phyloP scores from a whole-genome alignment of 2,797 vertebrate genomes.

The Pelobates cultripes region DNA sequence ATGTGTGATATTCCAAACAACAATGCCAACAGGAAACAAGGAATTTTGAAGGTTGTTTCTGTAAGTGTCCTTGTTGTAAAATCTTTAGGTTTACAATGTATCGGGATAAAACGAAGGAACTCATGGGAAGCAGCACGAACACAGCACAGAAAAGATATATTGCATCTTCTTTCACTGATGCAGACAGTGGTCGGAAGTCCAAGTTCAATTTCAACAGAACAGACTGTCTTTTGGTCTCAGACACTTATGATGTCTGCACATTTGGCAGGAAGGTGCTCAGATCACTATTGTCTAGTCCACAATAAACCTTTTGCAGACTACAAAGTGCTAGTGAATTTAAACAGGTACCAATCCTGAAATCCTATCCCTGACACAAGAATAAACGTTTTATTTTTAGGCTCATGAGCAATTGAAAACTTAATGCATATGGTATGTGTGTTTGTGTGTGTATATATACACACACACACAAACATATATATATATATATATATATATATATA shows the following conservation, averaged over 20 bases:
- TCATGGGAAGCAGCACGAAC: slow-evolving; percentile 11
- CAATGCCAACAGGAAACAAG: slow-evolving; percentile 45
- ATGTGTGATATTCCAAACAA: slow-evolving; percentile 32
- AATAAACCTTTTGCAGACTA: neutral
- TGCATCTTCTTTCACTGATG: slow-evolving; percentile 8
- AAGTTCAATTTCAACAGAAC: slow-evolving; percentile 50
- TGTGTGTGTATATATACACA: too few relatives aligned
- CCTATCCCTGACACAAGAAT: too few relatives aligned
- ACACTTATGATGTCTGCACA: slow-evolving; percentile 23
- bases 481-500: too few relatives aligned
- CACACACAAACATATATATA: too few relatives aligned
- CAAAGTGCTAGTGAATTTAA: neutral
- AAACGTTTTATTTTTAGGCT: too few relatives aligned
- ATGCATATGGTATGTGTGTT: too few relatives aligned
- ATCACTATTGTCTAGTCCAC: neutral
- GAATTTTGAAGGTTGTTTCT: slow-evolving; percentile 17
- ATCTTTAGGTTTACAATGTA: slow-evolving; percentile 41
- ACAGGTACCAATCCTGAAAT: neutral
- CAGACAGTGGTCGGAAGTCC: slow-evolving; percentile 51
- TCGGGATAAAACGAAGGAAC: slow-evolving; percentile 26
- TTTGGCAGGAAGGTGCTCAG: slow-evolving; percentile 28
- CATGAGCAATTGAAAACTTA: too few relatives aligned
- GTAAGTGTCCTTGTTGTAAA: slow-evolving; percentile 33
- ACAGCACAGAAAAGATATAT: slow-evolving; percentile 25
- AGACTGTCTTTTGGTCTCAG: slow-evolving; percentile 24